phyloP scores from a whole-genome alignment of 2,113 vertebrate genomes.

The Leuciscus idus region DNA sequence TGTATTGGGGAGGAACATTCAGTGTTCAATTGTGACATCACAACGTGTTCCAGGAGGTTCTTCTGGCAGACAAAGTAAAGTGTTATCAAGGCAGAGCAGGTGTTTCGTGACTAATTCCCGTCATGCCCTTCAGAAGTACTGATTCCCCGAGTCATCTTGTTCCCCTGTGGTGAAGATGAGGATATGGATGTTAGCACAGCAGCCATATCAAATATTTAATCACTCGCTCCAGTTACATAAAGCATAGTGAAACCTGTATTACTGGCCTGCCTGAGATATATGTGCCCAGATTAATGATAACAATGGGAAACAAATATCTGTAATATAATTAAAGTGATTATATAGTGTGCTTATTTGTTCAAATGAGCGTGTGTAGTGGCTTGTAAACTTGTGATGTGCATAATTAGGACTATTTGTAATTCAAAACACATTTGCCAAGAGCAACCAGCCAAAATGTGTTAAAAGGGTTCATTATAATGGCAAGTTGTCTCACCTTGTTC shows the following conservation, averaged over 20 bases:
- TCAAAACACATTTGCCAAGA: conserved; percentile 21
- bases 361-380: neutral
- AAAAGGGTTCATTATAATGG: conserved; percentile 7
- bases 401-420: conserved; percentile 17
- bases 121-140: conserved; percentile 47
- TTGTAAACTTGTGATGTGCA: conserved; percentile 19
- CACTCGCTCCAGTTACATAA: conserved; percentile 32
- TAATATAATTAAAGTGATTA: conserved; percentile 31
- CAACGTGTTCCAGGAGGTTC: neutral
- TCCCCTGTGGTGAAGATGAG: conserved; percentile 24
- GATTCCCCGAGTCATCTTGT: conserved; percentile 21
- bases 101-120: conserved; percentile 43
- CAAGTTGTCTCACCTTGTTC: neutral
- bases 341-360: conserved; percentile 9
- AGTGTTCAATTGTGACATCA: neutral
- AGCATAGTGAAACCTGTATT: conserved; percentile 1
- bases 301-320: neutral
- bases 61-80: conserved; percentile 39
- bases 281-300: conserved; percentile 12
- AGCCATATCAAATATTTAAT: conserved; percentile 54
- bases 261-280: neutral
- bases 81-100: conserved; percentile 46
- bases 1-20: neutral
- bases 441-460: conserved; percentile 8
- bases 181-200: conserved; percentile 43